Evolutionary conservation across 2,797 vertebrate genomes (phyloP), one percentile per base, ranked within the genome.

Genomic region (Fratercula arctica): DNA sequence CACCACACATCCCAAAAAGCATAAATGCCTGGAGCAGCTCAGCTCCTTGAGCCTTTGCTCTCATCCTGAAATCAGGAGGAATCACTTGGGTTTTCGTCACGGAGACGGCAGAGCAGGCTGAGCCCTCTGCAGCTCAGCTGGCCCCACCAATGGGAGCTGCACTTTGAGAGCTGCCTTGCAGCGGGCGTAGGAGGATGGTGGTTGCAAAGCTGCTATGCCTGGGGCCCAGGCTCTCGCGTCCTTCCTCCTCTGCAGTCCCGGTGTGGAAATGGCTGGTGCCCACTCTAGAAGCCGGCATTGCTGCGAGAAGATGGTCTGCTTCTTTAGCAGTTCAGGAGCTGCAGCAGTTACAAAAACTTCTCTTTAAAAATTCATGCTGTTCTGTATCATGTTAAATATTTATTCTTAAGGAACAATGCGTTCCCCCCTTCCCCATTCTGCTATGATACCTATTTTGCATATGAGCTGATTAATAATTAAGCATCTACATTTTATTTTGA

Each of bases 371-470:
- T 97, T 96, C 78, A 96, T 96, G 89, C 85, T 87, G 84, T 75
- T 97, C 95, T 97, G 96, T 96, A 94, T 86, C 90, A 93, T 57
- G 87, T 97, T 95, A 97, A 97, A 97, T 96, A 96, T 97, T 96
- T 97, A 97, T 97, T 93, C 93, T 91, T 82, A 90, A 90, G 87
- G 95, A 95, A 94, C 94, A 94, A 94, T 89, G 63, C 11, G 10
- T 76, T 51, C 68, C 18, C 48, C 77, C 69, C 72, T 88, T 89
- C 95, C 77, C 91, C 87, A 73, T 43, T 51, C 87, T 89, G 87
- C 90, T 56, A 73, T 92, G 87, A 96, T 95, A 91, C 89, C 94
- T 96, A 26, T 80, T 97, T 97, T 97, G 97, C 96, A 97, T 97
- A 94, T 83, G 37, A 95, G 90, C 79, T 76, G 76, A 96, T 97